Evolutionary conservation across 2,797 vertebrate species (phyloP), one percentile per base, ranked within the genome.

Genomic region (Phyllotis vaccarum): DNA sequence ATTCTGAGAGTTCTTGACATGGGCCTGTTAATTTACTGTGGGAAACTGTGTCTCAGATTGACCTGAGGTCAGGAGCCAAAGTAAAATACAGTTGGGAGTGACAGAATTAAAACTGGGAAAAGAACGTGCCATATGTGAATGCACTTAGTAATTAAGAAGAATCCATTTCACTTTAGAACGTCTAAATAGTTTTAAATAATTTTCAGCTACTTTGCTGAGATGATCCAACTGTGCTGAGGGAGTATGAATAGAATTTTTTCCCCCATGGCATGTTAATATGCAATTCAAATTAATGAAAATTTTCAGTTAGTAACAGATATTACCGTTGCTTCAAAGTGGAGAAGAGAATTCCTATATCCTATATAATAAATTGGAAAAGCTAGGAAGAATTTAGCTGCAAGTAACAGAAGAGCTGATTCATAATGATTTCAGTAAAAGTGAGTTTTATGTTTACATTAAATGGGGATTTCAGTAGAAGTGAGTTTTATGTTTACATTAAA

Each of bases 251-350:
- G 43, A 96, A 68, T 22, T 37, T 72, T 72, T 90, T 80, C 46
- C 70, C 5, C 78, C 75, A 92, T 66, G 85, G 3, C 40, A 88
- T 66, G 64, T 92, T 93, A 72, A n/a, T 46, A 76, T 91, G 5
- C 68, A 91, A 16, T 94, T 96, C 60, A 94, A 94, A 86, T 89
- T 90, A 89, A 95, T 82, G 75, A 95, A 89, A 94, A 31, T 56
- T 91, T 93, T 92, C 68, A 79, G 60, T 79, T 89, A 91, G 76
- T 56, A 78, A 82, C 8, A 90, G 56, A 89, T 86, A 86, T 46
- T 60, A 79, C 13, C 8, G 52, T 74, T 87, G 29, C 43, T 87
- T 94, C 70, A 87, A 49, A 85, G 12, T 89, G 37, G 46, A 89
- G 56, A 91, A 37, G 24, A 89, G 64, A 90, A 49, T 66, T 76